These are phyloP conservation scores for Barbus barbus DNA, from an alignment of 2,113 vertebrate genomes.

Conservation along the genomic window DNA sequence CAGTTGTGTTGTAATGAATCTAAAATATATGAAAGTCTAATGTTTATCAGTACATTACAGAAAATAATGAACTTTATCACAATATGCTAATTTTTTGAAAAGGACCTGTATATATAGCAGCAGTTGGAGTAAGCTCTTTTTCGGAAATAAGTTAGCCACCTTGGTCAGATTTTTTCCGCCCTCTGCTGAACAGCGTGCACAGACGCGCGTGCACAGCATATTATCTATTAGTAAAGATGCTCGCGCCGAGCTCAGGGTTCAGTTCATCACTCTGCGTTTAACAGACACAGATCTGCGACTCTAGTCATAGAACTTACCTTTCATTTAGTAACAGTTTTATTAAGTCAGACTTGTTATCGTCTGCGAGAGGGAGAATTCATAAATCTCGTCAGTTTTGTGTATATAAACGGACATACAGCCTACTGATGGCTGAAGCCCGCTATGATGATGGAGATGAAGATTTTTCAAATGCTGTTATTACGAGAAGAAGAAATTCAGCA, in stretches of 20 bases:
- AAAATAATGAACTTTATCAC: too few relatives aligned
- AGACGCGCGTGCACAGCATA: not conserved
- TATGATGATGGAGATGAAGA: not conserved
- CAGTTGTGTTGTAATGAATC: too few relatives aligned
- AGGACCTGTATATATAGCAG: too few relatives aligned
- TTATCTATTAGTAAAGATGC: not conserved
- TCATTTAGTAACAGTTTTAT: not conserved
- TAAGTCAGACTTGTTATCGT: not conserved
- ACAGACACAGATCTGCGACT: not conserved
- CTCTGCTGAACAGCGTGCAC: not conserved
- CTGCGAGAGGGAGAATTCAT: not conserved
- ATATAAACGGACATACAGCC: not conserved
- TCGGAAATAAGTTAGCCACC: not conserved
- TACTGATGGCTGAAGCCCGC: conserved; percentile 27
- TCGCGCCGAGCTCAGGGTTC: not conserved
- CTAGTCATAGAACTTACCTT: not conserved
- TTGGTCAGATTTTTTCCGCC: not conserved
- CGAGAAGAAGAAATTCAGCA: conserved; percentile 12
- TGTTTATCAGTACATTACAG: too few relatives aligned
- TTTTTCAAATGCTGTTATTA: not conserved
- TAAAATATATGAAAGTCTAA: too few relatives aligned
- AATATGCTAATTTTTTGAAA: too few relatives aligned
- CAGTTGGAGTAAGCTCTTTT: too few relatives aligned
- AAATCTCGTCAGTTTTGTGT: not conserved
- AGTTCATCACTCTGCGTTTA: not conserved